phyloP scores from a whole-genome alignment of 2,113 vertebrate species.

The Phylloscopus whistleri region DNA sequence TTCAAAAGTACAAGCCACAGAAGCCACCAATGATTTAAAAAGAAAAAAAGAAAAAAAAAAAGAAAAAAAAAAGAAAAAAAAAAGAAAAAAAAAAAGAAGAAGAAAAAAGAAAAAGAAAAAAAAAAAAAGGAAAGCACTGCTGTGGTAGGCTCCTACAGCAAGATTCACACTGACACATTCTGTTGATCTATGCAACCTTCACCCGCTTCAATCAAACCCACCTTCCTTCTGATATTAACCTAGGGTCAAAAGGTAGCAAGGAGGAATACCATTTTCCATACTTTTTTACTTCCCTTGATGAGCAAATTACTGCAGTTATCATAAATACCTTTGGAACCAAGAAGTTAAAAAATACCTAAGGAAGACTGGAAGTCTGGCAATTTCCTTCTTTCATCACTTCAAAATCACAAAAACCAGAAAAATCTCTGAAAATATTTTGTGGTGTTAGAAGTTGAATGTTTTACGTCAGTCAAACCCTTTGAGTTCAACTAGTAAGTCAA shows the following conservation, averaged over 20 bases:
- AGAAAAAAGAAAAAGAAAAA: not conserved
- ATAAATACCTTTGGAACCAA: not conserved
- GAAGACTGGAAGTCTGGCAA: not conserved
- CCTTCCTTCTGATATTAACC: not conserved
- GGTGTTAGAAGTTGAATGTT: not conserved
- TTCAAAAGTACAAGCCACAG: not conserved
- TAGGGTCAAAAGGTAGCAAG: not conserved
- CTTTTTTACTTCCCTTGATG: not conserved
- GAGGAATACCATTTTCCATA: not conserved
- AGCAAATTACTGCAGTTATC: not conserved
- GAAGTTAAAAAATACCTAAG: not conserved
- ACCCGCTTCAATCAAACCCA: not conserved
- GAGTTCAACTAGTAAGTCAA: not conserved
- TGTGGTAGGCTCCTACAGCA: not conserved
- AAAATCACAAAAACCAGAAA: not conserved
- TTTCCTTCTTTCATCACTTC: not conserved
- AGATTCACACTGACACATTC: not conserved
- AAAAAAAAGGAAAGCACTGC: not conserved
- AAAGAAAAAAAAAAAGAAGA: not conserved
- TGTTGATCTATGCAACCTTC: not conserved
- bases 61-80: not conserved
- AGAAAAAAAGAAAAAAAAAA: not conserved
- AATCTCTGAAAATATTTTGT: not conserved
- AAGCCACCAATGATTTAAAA: not conserved
- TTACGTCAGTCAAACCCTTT: not conserved